These are phyloP conservation scores for Drosophila quinaria DNA, from an alignment of 2,888 invertebrate genomes.

Conservation along the genomic window DNA sequence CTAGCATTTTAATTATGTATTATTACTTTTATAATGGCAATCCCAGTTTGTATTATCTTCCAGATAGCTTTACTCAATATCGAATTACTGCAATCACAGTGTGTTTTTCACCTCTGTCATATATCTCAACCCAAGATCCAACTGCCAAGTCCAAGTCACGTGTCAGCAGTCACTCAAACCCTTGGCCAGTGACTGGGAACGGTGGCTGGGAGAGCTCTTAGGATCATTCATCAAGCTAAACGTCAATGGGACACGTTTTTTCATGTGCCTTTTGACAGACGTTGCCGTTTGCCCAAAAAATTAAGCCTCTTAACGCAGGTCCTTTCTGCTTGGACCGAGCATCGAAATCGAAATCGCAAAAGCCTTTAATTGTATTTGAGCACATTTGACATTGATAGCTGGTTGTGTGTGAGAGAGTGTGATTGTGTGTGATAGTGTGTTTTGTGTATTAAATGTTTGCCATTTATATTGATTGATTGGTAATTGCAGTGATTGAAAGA, in stretches of 20 bases:
- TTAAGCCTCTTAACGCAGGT: conserved; percentile 78
- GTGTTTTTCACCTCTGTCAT: conserved; percentile 6
- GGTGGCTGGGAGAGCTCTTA: conserved; percentile 34
- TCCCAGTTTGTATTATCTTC: not conserved
- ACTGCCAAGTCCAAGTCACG: conserved; percentile 57
- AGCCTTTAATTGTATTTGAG: conserved; percentile 75
- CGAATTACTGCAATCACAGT: conserved; percentile 41
- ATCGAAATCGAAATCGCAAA: conserved; percentile 27
- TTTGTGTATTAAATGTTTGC: conserved; percentile 49
- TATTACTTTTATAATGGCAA: not conserved
- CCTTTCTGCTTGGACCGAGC: conserved; percentile 32
- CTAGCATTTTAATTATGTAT: not conserved
- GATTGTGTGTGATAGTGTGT: conserved; percentile 29
- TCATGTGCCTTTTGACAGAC: conserved; percentile 77
- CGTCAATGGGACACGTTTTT: conserved; percentile 78
- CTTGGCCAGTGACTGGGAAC: conserved; percentile 45
- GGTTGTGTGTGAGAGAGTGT: conserved; percentile 29
- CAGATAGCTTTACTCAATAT: conserved; percentile 19
- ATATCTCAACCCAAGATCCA: not conserved
- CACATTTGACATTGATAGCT: conserved; percentile 70
- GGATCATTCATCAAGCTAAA: conserved; percentile 80
- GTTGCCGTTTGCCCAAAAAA: conserved; percentile 52
- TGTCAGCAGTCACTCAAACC: conserved; percentile 75
- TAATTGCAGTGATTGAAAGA: conserved; percentile 50
- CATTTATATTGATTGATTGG: conserved; percentile 67